A percentile compares a stretch with the other conserved stretches of the same genome.
These are phyloP conservation scores for Typhlichthys eigenmanni DNA, from an alignment of 2,797 vertebrate species.

Conservation along the genomic window DNA sequence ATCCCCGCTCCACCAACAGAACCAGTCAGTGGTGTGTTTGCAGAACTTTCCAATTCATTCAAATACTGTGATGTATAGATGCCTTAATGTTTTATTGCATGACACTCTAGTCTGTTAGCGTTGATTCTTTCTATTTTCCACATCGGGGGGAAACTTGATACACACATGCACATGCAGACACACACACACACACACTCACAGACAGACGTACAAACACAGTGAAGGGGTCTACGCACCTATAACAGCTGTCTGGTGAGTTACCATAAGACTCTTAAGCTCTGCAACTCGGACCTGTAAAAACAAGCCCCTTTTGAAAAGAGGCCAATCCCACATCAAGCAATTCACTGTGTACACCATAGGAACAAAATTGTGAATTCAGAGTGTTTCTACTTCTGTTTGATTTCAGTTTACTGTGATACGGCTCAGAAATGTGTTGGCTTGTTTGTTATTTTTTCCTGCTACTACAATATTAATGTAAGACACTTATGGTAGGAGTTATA, in stretches of 20 bases:
- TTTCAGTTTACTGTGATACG: conserved; percentile 74
- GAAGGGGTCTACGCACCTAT: conserved; percentile 75
- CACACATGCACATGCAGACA: not conserved
- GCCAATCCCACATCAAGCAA: conserved; percentile 57
- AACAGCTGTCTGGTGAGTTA: conserved; percentile 86
- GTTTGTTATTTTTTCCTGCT: conserved; percentile 75
- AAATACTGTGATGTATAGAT: conserved; percentile 99
- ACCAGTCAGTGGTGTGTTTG: conserved; percentile 94
- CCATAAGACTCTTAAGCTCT: conserved; percentile 56
- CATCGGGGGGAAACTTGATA: conserved; percentile 46
- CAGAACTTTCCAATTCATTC: conserved; percentile 88
- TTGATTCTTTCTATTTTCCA: conserved; percentile 70
- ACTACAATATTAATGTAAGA: conserved; percentile 71
- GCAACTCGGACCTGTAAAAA: conserved; percentile 40
- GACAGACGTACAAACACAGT: conserved; percentile 16
- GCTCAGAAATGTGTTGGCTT: conserved; percentile 65
- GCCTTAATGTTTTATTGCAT: conserved; percentile 99
- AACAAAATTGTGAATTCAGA: conserved; percentile 77
- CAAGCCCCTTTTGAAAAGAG: conserved; percentile 59
- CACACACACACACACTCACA: conserved; percentile 10
- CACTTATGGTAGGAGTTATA: conserved; percentile 72
- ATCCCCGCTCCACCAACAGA: conserved; percentile 39
- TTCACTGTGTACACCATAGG: conserved; percentile 78
- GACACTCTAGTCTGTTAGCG: conserved; percentile 86
- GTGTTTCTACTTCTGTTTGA: conserved; percentile 69